Conservation (phyloP, 2,113 vertebrate genomes). For the Phalacrocorax aristotelis region DNA sequence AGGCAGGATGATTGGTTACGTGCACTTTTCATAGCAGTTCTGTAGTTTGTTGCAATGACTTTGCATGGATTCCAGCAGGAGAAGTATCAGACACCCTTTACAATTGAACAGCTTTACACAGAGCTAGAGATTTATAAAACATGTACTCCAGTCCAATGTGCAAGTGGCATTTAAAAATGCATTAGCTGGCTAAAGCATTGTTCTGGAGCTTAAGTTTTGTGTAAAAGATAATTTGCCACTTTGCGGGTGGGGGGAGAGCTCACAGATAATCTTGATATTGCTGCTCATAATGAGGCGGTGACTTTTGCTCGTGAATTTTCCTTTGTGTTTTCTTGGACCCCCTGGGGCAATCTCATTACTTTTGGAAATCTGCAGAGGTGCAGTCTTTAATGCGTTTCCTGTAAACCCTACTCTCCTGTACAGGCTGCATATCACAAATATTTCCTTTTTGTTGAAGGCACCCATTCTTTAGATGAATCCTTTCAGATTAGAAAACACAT, state of each 20-base stretch:
- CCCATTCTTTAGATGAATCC: background rate
- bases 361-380: background rate
- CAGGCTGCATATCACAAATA: background rate
- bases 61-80: background rate
- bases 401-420: background rate
- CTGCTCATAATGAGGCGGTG: background rate
- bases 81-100: background rate
- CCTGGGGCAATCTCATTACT: background rate
- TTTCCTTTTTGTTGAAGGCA: background rate
- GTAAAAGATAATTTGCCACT: background rate
- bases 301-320: background rate
- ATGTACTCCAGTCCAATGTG: background rate
- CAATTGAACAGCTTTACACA: background rate
- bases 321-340: background rate
- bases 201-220: background rate
- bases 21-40: background rate
- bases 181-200: background rate
- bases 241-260: accelerated
- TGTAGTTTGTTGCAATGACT: background rate
- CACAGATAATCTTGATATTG: background rate
- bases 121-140: background rate
- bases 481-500: background rate
- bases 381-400: background rate
- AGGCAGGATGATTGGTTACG: background rate
- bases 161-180: background rate